A percentile compares a stretch with the other conserved stretches of the same genome.
Evolutionary conservation across 2,888 invertebrate species (phyloP).

Genomic region (Stramonita haemastoma): DNA sequence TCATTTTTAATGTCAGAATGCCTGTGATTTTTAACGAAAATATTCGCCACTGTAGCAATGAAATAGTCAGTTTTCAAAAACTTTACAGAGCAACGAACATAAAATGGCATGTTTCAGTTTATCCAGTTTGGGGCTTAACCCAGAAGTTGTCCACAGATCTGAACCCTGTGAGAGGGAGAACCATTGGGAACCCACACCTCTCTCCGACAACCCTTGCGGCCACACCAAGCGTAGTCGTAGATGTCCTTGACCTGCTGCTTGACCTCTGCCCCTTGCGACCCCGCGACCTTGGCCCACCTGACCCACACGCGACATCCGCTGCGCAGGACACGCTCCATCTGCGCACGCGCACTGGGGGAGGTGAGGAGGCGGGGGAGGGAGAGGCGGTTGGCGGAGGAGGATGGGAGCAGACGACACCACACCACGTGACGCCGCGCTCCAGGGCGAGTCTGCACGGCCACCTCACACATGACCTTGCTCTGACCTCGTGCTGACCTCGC

Average conservation of each 20-base stretch:
- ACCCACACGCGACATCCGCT: conserved; percentile 56
- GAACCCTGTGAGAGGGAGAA: conserved; percentile 2
- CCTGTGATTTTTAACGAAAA: too few species aligned
- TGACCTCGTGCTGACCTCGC: not conserved
- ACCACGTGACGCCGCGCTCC: conserved; percentile 55
- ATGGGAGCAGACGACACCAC: conserved; percentile 49
- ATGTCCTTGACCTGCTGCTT: conserved; percentile 27
- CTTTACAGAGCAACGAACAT: too few species aligned
- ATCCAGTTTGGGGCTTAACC: not conserved
- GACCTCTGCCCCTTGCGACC: not conserved
- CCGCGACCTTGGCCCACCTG: conserved; percentile 52
- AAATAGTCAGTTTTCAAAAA: too few species aligned
- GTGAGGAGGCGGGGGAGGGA: conserved; percentile 48
- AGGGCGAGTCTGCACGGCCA: conserved; percentile 56
- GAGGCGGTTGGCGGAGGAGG: conserved; percentile 26
- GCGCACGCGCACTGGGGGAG: conserved; percentile 38
- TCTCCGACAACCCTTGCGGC: conserved; percentile 21
- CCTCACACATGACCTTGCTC: conserved; percentile 46
- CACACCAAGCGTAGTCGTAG: conserved; percentile 44
- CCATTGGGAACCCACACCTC: conserved; percentile 40
- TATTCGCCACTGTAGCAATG: too few species aligned
- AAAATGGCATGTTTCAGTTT: not conserved
- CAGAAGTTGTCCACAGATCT: conserved; percentile 10
- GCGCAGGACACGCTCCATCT: conserved; percentile 49
- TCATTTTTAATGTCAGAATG: too few species aligned